Percentiles rank a stretch among this genome's conserved stretches.
Conservation (phyloP, 2,888 invertebrate species). For the Clitarchus hookeri region DNA sequence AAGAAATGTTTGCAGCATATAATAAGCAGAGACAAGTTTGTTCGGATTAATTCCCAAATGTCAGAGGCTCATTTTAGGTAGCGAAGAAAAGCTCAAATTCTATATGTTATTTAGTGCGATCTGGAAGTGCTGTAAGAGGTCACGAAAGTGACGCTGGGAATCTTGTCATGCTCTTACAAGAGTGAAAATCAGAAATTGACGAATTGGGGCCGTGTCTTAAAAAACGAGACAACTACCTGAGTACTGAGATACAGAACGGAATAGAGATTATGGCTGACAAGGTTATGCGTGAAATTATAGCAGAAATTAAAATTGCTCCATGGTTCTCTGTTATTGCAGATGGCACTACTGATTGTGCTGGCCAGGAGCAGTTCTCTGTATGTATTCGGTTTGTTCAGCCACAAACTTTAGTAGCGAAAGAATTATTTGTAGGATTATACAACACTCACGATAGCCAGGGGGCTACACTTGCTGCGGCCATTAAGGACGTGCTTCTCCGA, state of each 20-base stretch:
- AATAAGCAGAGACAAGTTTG: background rate
- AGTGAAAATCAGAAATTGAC: background rate
- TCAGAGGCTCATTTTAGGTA: background rate
- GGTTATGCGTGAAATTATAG: background rate
- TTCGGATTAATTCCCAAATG: background rate
- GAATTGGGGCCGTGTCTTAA: background rate
- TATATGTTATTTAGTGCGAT: too few relatives aligned
- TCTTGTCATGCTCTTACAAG: background rate
- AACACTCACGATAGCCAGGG: background rate
- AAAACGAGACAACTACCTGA: background rate
- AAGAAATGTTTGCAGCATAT: background rate
- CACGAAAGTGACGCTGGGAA: background rate
- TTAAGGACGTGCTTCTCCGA: too few relatives aligned
- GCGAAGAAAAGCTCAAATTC: background rate
- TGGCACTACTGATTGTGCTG: constrained; percentile 2
- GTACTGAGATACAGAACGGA: background rate
- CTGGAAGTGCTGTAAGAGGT: background rate
- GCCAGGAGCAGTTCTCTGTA: background rate
- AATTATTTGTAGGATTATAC: background rate
- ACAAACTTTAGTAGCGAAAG: background rate
- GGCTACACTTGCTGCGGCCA: background rate
- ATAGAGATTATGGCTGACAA: background rate
- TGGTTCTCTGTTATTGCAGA: background rate
- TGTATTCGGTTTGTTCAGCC: background rate
- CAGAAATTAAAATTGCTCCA: background rate